phyloP scores from a whole-genome alignment of 1,140 invertebrate species.

The Pinna nobilis region DNA sequence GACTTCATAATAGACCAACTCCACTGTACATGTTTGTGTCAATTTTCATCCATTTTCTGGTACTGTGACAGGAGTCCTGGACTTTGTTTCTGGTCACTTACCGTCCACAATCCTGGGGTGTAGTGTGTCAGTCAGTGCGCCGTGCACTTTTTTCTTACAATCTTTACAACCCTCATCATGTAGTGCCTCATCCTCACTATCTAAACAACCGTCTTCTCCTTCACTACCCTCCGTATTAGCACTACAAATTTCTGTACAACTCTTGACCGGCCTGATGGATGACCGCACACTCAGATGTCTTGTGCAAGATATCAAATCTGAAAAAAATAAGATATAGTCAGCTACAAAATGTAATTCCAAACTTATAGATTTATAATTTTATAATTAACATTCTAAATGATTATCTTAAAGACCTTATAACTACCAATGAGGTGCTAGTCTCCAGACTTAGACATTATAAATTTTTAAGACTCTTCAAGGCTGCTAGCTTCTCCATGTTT shows the following conservation, averaged over 20 bases:
- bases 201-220: constrained; percentile 1
- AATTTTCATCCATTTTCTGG: no score
- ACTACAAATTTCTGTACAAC: background rate
- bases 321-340: constrained; percentile 28
- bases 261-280: constrained; percentile 38
- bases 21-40: no score
- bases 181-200: constrained; percentile 30
- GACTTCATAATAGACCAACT: no score
- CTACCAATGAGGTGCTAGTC: no score
- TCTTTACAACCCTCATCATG: constrained; percentile 50
- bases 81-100: constrained; percentile 38
- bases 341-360: background rate
- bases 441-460: no score
- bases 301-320: constrained; percentile 66
- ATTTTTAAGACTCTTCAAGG: no score
- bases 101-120: constrained; percentile 67
- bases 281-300: constrained; percentile 66
- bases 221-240: background rate
- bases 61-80: no score
- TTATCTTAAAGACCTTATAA: no score
- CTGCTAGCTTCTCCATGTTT: no score
- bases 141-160: constrained; percentile 54
- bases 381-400: no score
- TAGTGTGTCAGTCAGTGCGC: constrained; percentile 62
- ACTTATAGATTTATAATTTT: background rate